Evolutionary conservation across 1,140 invertebrate species (phyloP).

Genomic region (Probaryconus sp.): DNA sequence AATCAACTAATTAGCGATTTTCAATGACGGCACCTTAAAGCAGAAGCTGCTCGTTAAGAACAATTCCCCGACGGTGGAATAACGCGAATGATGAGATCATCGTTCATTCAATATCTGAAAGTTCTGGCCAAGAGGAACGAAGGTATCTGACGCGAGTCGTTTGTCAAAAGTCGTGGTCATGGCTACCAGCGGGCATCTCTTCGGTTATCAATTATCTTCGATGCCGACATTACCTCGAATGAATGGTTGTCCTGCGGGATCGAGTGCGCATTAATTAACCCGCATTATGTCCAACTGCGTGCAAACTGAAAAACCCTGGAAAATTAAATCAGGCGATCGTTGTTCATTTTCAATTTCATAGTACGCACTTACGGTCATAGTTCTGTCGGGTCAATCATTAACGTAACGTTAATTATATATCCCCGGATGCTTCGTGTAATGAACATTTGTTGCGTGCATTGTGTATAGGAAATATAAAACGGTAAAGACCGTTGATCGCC

Average conservation of each 20-base stretch:
- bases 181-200: conserved; percentile 36
- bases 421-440: background rate
- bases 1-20: conserved; percentile 37
- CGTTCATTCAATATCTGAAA: conserved; percentile 64
- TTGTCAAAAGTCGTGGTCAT: conserved; percentile 68
- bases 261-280: conserved; percentile 48
- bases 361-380: conserved; percentile 5
- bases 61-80: conserved; percentile 45
- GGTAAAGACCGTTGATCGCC: conserved; percentile 4
- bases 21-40: conserved; percentile 23
- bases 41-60: conserved; percentile 34
- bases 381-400: conserved; percentile 42
- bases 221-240: conserved; percentile 41
- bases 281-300: conserved; percentile 51
- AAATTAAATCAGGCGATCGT: conserved; percentile 38
- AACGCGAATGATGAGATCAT: conserved; percentile 60
- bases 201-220: conserved; percentile 58
- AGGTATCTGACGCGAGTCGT: conserved; percentile 60
- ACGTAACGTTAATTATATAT: conserved; percentile 31
- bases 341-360: conserved; percentile 35
- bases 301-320: conserved; percentile 42
- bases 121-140: conserved; percentile 58
- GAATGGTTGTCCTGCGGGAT: conserved; percentile 43
- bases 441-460: conserved; percentile 16
- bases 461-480: no score